Evolutionary conservation across 2,797 vertebrate species (phyloP).

Genomic region (Pteronotus mesoamericanus): DNA sequence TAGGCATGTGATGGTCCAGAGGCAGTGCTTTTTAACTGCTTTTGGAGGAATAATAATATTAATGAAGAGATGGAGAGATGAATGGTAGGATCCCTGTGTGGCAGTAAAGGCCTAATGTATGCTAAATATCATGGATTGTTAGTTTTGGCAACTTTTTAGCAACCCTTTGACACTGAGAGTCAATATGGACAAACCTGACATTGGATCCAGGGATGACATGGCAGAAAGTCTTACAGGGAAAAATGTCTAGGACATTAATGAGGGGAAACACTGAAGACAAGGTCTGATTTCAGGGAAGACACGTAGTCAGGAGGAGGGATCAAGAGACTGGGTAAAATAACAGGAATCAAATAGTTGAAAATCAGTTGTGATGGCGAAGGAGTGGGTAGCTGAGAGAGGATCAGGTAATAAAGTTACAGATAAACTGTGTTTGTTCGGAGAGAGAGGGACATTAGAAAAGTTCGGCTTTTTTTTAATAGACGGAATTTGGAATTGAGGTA

Average conservation of each 20-base stretch:
- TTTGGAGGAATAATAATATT: background rate
- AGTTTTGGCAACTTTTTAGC: background rate
- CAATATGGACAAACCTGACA: background rate
- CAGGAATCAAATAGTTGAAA: background rate
- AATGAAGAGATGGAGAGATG: background rate
- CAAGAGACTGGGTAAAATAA: background rate
- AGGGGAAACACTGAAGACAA: background rate
- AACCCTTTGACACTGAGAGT: background rate
- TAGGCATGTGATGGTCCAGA: background rate
- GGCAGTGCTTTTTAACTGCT: background rate
- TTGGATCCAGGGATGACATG: background rate
- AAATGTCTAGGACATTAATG: background rate
- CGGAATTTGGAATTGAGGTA: background rate
- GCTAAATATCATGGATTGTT: background rate
- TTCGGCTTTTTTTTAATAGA: background rate
- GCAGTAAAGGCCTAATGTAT: background rate
- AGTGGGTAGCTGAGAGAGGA: background rate
- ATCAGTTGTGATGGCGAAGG: background rate
- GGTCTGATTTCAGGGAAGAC: background rate
- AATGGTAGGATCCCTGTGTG: background rate
- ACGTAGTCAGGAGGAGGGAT: background rate
- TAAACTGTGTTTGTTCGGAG: background rate
- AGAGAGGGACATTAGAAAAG: background rate
- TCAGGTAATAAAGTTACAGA: background rate
- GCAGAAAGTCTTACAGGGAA: background rate